A percentile compares a stretch with the other conserved stretches of the same genome.
phyloP scores from a whole-genome alignment of 2,797 vertebrate genomes.

The Gobio occitaniae region DNA sequence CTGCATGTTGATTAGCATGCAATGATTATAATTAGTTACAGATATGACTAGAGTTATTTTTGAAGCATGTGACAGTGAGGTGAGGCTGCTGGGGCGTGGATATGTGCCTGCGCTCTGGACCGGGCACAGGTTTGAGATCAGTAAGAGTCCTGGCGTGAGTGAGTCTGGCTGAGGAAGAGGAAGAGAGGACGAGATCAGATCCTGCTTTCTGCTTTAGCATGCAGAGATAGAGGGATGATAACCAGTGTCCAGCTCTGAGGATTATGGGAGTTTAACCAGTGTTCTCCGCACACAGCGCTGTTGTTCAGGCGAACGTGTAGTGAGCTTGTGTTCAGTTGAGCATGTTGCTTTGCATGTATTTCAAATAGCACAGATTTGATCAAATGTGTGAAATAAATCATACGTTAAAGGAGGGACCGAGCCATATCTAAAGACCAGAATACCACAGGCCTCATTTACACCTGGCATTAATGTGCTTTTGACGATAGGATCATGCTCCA shows the following conservation, averaged over 20 bases:
- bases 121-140: slow-evolving; percentile 59
- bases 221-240: slow-evolving; percentile 47
- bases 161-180: slow-evolving; percentile 40
- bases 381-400: background rate
- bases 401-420: background rate
- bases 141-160: slow-evolving; percentile 51
- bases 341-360: background rate
- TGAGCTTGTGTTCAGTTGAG: background rate
- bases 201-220: slow-evolving; percentile 2
- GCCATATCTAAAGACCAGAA: background rate
- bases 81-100: background rate
- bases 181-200: slow-evolving; percentile 39
- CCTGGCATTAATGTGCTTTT: background rate
- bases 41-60: background rate
- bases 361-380: background rate
- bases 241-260: slow-evolving; percentile 64
- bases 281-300: background rate
- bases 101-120: slow-evolving; percentile 24
- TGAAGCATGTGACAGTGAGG: slow-evolving; percentile 4
- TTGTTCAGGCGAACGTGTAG: background rate
- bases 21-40: background rate
- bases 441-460: background rate
- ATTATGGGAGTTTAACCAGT: slow-evolving; percentile 53
- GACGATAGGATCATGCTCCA: background rate
- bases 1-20: background rate